phyloP scores from a whole-genome alignment of 2,113 vertebrate genomes.

The Acrocephalus arundinaceus region DNA sequence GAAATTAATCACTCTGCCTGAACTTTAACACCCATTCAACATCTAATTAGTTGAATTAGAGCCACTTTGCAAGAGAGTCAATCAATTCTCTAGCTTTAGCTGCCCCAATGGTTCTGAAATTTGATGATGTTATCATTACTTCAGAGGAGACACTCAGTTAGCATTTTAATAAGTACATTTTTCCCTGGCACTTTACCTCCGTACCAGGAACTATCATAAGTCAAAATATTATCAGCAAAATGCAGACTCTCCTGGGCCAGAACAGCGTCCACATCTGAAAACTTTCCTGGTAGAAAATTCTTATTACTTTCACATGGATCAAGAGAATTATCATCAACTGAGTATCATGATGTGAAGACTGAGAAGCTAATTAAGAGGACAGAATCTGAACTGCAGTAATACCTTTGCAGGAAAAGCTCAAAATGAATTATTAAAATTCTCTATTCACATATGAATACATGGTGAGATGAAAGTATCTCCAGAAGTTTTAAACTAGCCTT shows the following conservation, averaged over 20 bases:
- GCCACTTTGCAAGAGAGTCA: slow-evolving; percentile 69
- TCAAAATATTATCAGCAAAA: slow-evolving; percentile 68
- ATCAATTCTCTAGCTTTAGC: slow-evolving; percentile 74
- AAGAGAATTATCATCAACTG: slow-evolving; percentile 29
- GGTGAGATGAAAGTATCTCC: not conserved
- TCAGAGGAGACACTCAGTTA: slow-evolving; percentile 61
- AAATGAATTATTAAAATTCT: slow-evolving; percentile 48
- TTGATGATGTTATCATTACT: slow-evolving; percentile 79
- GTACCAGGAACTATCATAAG: slow-evolving; percentile 19
- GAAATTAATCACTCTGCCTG: slow-evolving; percentile 68
- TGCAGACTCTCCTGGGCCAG: slow-evolving; percentile 19
- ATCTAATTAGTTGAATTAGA: slow-evolving; percentile 79
- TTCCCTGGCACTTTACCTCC: slow-evolving; percentile 27
- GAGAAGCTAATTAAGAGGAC: slow-evolving; percentile 44
- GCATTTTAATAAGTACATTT: slow-evolving; percentile 73
- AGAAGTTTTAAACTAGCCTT: slow-evolving; percentile 26
- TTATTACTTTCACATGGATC: slow-evolving; percentile 8
- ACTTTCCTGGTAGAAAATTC: not conserved
- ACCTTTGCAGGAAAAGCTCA: not conserved
- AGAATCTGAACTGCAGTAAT: slow-evolving; percentile 3
- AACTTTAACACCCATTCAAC: slow-evolving; percentile 76
- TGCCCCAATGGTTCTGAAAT: slow-evolving; percentile 72
- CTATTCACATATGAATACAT: slow-evolving; percentile 16
- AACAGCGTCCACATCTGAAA: slow-evolving; percentile 21
- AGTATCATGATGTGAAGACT: not conserved